Base-by-base conservation (phyloP, 1,140 invertebrate genomes). In the Neodiprion fabricii region DNA sequence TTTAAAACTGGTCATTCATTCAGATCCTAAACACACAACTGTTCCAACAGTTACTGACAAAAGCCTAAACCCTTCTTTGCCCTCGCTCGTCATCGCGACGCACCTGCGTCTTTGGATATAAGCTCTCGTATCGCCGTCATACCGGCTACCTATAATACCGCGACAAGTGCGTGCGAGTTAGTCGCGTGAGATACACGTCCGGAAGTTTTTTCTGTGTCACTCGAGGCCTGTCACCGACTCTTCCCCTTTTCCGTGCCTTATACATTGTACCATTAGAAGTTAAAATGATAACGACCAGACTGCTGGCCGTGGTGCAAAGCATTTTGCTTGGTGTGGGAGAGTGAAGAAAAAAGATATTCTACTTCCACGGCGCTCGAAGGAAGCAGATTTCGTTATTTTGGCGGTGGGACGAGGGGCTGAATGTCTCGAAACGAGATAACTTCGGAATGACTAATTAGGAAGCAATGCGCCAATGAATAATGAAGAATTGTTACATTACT, bases 171-270 rank as follows among this genome's bases (percentile, higher is more conserved):
- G 61, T 65, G 61, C 12, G 17, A 14, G 17, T 65, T 40, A 40
- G 28, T 61, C 53, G 53, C 67, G 40, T 47, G 67, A 69, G 40
- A 14, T 69, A 11, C 67, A 47, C 40, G 14, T 69, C 21, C 11
- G 11, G 21, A 23, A 69, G 21, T 21, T 69, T 21, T 23, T 69
- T 21, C 67, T 47, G 67, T 69, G 67, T 69, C 67, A 69, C 67
- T 69, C 67, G 67, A 69, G n/a, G 67, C 21, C 67, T 69, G 67
- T 21, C 67, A 69, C 67, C 4, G 67, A 69, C 67, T 69, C 9
- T 69, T 69, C 5, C 17, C 5, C 5, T 61, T 61, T 17, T 61
- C 9, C 8, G n/a, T 14, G n/a, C n/a, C n/a, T 17, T 61, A 9
- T 14, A 61, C 8, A 61, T 61, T 14, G 11, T 14, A 14, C 53